phyloP scores from a whole-genome alignment of 2,888 invertebrate genomes.

The Drosophila tripunctata region DNA sequence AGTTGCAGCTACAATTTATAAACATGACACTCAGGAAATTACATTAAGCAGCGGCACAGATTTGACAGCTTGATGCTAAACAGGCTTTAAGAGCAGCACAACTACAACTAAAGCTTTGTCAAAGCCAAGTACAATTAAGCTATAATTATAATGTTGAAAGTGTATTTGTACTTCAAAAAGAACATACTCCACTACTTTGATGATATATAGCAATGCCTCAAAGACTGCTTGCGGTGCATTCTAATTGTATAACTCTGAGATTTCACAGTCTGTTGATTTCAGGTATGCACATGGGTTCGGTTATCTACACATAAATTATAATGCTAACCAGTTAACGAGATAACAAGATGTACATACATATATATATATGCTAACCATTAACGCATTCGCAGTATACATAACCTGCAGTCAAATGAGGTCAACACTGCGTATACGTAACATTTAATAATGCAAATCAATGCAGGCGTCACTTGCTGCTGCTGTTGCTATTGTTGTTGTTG shows the following conservation, averaged over 20 bases:
- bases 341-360: slow-evolving; percentile 34
- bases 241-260: background rate
- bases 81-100: slow-evolving; percentile 14
- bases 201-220: too few species aligned
- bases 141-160: background rate
- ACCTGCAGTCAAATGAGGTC: slow-evolving; percentile 50
- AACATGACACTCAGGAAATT: slow-evolving; percentile 50
- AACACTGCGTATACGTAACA: slow-evolving; percentile 60
- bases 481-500: slow-evolving; percentile 8
- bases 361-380: slow-evolving; percentile 22
- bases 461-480: slow-evolving; percentile 31
- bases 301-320: slow-evolving; percentile 18
- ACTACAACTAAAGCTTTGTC: slow-evolving; percentile 18
- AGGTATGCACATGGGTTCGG: slow-evolving; percentile 9
- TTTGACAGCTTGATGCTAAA: slow-evolving; percentile 42
- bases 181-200: too few species aligned
- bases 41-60: slow-evolving; percentile 49
- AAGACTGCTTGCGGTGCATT: background rate
- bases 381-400: slow-evolving; percentile 29
- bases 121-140: slow-evolving; percentile 7
- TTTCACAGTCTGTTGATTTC: slow-evolving; percentile 20
- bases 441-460: slow-evolving; percentile 67
- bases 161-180: too few species aligned
- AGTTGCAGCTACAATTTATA: slow-evolving; percentile 25
- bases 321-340: slow-evolving; percentile 14